Percentiles rank a stretch among this genome's conserved stretches.
phyloP scores from a whole-genome alignment of 2,888 invertebrate genomes.

The Ophioninae sp. region DNA sequence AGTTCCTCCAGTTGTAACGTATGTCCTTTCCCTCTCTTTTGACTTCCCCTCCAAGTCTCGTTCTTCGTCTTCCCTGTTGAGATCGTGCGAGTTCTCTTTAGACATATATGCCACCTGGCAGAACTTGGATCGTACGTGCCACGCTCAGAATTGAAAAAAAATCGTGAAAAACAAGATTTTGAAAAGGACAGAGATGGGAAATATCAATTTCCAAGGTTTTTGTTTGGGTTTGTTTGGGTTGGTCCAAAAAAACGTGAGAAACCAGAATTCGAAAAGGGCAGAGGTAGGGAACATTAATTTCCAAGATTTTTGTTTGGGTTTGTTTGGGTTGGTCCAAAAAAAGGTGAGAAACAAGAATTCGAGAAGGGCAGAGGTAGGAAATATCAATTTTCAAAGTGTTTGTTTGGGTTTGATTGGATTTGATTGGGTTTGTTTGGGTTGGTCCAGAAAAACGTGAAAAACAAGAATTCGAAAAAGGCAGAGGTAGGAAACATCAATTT shows the following conservation, averaged over 20 bases:
- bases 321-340: too few relatives aligned
- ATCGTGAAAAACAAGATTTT: slow-evolving; percentile 15
- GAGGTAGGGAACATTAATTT: too few relatives aligned
- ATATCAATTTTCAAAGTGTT: too few relatives aligned
- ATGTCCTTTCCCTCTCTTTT: slow-evolving; percentile 19
- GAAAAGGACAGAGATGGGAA: slow-evolving; percentile 7
- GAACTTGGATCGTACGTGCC: slow-evolving; percentile 53
- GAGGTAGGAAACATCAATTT: too few relatives aligned
- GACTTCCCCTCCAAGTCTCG: slow-evolving; percentile 11
- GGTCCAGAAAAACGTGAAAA: slow-evolving; percentile 20
- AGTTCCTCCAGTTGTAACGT: slow-evolving; percentile 61
- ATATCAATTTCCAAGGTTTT: too few relatives aligned
- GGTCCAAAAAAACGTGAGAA: slow-evolving; percentile 22
- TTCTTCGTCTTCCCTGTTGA: slow-evolving; percentile 16
- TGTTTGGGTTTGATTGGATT: too few relatives aligned
- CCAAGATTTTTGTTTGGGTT: too few relatives aligned
- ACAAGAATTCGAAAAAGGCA: slow-evolving; percentile 12
- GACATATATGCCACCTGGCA: slow-evolving; percentile 78
- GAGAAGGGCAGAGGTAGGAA: slow-evolving; percentile 8
- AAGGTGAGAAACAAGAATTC: slow-evolving; percentile 18
- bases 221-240: too few relatives aligned
- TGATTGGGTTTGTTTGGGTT: too few relatives aligned
- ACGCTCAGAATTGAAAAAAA: too few relatives aligned
- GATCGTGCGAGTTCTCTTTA: slow-evolving; percentile 24
- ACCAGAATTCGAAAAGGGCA: slow-evolving; percentile 10